A percentile compares a stretch with the other conserved stretches of the same genome.
Evolutionary conservation across 2,797 vertebrate species (phyloP).

Genomic region (Esox masquinongy): DNA sequence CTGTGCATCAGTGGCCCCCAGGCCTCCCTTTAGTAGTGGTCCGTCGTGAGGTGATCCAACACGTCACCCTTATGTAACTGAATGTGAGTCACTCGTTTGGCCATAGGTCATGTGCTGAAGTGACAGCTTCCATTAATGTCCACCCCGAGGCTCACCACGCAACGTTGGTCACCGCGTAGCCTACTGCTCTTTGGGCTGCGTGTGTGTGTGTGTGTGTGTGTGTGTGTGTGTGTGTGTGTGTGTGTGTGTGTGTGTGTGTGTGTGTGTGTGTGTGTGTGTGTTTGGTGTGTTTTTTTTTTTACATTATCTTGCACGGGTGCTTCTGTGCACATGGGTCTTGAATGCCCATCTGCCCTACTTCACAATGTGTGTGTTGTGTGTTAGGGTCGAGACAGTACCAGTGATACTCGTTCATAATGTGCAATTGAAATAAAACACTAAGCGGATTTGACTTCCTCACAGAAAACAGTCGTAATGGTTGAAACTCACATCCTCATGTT

Average conservation of each 20-base stretch:
- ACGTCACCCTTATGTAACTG: not conserved
- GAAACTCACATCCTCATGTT: too few relatives aligned
- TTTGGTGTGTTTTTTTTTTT: too few relatives aligned
- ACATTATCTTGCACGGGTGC: not conserved
- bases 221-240: not conserved
- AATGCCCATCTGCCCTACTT: not conserved
- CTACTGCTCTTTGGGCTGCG: not conserved
- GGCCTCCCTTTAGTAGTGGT: not conserved
- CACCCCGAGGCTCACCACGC: constrained; percentile 57
- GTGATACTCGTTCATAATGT: too few relatives aligned
- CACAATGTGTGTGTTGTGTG: not conserved
- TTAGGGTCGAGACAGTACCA: not conserved
- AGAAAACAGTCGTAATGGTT: too few relatives aligned
- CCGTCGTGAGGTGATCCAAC: not conserved
- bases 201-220: not conserved
- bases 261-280: not conserved
- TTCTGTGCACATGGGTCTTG: not conserved
- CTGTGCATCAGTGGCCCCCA: not conserved
- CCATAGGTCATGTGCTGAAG: constrained; percentile 61
- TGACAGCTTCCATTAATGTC: constrained; percentile 67
- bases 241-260: not conserved
- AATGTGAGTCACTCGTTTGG: constrained; percentile 57
- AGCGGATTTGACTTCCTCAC: too few relatives aligned
- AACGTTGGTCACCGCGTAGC: constrained; percentile 38
- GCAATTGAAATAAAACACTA: too few relatives aligned